Base-by-base conservation (phyloP, 2,888 invertebrate genomes). In the Adelphocoris suturalis region DNA sequence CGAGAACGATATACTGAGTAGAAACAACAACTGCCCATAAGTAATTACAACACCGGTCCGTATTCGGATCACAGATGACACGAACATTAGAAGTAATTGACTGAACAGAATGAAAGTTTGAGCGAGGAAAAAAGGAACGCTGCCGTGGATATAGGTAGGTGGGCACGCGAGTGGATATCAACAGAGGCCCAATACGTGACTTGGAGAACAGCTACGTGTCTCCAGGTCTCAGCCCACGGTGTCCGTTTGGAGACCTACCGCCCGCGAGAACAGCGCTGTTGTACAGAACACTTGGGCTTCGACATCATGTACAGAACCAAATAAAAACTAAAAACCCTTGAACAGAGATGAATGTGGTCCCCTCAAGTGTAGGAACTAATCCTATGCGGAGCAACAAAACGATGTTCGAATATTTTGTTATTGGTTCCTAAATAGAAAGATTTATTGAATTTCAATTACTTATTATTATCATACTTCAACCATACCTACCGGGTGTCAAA, bases 111-210 rank as follows among this genome's bases (percentile, higher is more conserved):
- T 4, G 78, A 37, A 0, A 46, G 47, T 80, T 80, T 80, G 78
- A 80, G 37, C 78, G 37, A 37, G 37, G 37, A 37, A 80, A 80
- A 68, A 68, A 80, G 46, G 78, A 80, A 46, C 46, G 78, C 19
- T 37, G 27, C 3, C 16, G 78, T 27, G 28, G 75, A 75, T 75
- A 19, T 28, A 27, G 37, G 76, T 16, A 46, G 47, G 78, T 16
- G 23, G 78, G 46, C 78, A 80, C 78, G 78, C 78, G 78, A 80
- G 78, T n/a, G 78, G 46, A 80, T 80, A 16, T n/a, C 78, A 46
- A 23, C 16, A n/a, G 68, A 23, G 68, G 27, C 23, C 0, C 23
- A 7, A 19, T 52, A 52, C 52, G 68, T 68, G 68, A 68, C 68
- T 68, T 23, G 23, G 11, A 23, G 11, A 12, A 3, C 9, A 12